phyloP scores from a whole-genome alignment of 2,797 vertebrate species.

The Avahi laniger region DNA sequence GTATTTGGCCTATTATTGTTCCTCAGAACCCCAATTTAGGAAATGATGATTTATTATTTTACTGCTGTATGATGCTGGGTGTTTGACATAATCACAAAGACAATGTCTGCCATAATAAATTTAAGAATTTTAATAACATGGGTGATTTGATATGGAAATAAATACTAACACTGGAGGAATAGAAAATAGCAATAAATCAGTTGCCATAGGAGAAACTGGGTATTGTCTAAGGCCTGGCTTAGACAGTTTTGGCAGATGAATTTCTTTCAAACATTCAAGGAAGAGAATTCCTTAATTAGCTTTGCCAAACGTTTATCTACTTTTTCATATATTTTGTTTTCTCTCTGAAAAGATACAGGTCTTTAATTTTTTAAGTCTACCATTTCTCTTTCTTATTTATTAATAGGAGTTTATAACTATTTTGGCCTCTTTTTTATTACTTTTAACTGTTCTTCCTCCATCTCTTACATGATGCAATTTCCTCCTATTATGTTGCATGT shows the following conservation, averaged over 20 bases:
- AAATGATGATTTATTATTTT: conserved; percentile 42
- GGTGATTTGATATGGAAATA: conserved; percentile 54
- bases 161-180: conserved; percentile 36
- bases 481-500: conserved; percentile 17
- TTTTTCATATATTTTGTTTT: conserved; percentile 48
- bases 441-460: conserved; percentile 36
- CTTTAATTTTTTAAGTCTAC: neutral
- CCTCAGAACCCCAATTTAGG: conserved; percentile 30
- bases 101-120: neutral
- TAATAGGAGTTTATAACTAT: conserved; percentile 46
- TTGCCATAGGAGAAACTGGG: neutral
- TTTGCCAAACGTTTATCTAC: conserved; percentile 12
- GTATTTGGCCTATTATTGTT: conserved; percentile 6
- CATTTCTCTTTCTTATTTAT: conserved; percentile 30
- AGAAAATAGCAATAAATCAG: conserved; percentile 48
- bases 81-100: conserved; percentile 35
- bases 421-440: neutral
- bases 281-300: conserved; percentile 21
- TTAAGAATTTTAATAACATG: conserved; percentile 39
- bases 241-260: conserved; percentile 18
- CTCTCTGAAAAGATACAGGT: neutral
- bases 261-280: conserved; percentile 37
- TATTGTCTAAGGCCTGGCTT: conserved; percentile 32
- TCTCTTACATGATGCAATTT: neutral
- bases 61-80: neutral